Base-by-base conservation (phyloP, 2,113 vertebrate genomes). In the Caranx melampygus region DNA sequence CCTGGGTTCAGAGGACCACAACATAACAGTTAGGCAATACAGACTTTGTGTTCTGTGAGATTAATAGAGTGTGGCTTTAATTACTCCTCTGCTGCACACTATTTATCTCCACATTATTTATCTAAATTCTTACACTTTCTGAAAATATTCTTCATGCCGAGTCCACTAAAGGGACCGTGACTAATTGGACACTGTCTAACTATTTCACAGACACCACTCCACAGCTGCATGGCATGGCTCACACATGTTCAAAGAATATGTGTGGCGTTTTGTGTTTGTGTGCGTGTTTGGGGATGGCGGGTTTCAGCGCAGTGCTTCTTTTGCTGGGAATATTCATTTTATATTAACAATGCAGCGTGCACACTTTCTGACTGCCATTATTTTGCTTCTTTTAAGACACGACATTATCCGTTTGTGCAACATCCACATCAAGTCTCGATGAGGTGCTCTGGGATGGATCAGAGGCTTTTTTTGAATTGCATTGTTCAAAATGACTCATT, bases 161-260 rank as follows among this genome's bases (percentile, higher is more conserved):
- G 5, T 33, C 16, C 6, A 78, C 8, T 52, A 70, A 74, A 42
- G 45, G 14, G 12, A 85, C 58, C 37, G 58, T 83, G 89, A 87
- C 86, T 92, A 89, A 90, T 90, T 92, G 89, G 87, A 89, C 49
- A 64, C 44, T 40, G 47, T 81, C 78, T 83, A 83, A 85, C 66
- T 76, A 47, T 70, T 78, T 72, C 67, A 47, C 73, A 57, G 26
- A 75, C 61, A 75, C 70, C n/a, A 72, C 72, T 70, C 5, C 13
- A 64, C 68, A 52, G 70, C 68, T 47, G 72, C 86, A 85, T 85
- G 72, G 81, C 80, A 78, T 83, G 82, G 37, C 63, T 83, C 54
- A 66, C 52, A 68, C 21, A 55, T 82, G 71, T 72, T 80, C 31
- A 66, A 60, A 13, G 6, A 20, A 59, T 34, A 45, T 71, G 26